phyloP scores from a whole-genome alignment of 2,797 vertebrate genomes.

The Orestias chungarensis region DNA sequence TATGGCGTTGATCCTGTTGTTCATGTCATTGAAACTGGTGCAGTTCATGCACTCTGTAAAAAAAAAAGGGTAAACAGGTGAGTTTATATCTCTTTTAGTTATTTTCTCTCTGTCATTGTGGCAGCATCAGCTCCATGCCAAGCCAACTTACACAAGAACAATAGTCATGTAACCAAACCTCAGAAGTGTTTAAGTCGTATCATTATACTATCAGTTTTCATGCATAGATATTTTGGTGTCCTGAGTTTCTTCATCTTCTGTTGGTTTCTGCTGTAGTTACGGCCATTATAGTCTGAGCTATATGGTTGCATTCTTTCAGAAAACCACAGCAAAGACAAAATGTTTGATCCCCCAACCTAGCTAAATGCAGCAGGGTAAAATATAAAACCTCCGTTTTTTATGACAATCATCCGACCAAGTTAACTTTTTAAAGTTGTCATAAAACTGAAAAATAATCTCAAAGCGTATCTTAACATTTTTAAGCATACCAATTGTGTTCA shows the following conservation, averaged over 20 bases:
- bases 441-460: neutral
- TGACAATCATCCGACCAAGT: neutral
- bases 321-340: neutral
- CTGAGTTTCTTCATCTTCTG: conserved; percentile 42
- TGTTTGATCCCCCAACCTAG: neutral
- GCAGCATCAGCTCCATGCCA: conserved; percentile 20
- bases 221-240: neutral
- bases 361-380: neutral
- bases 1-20: conserved; percentile 64
- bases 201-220: neutral
- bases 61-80: neutral
- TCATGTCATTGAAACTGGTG: conserved; percentile 72
- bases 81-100: neutral
- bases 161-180: conserved; percentile 45
- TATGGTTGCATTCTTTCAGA: conserved; percentile 15
- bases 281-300: conserved; percentile 19
- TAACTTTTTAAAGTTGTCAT: neutral
- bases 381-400: neutral
- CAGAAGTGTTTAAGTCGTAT: conserved; percentile 56
- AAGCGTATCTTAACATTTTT: neutral
- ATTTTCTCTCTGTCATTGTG: conserved; percentile 30
- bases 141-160: conserved; percentile 59
- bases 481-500: neutral
- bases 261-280: conserved; percentile 19
- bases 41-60: conserved; percentile 79